Percentiles rank a stretch among this genome's conserved stretches.
Conservation (phyloP, 2,113 vertebrate genomes). For the Myrmecophaga tridactyla region DNA sequence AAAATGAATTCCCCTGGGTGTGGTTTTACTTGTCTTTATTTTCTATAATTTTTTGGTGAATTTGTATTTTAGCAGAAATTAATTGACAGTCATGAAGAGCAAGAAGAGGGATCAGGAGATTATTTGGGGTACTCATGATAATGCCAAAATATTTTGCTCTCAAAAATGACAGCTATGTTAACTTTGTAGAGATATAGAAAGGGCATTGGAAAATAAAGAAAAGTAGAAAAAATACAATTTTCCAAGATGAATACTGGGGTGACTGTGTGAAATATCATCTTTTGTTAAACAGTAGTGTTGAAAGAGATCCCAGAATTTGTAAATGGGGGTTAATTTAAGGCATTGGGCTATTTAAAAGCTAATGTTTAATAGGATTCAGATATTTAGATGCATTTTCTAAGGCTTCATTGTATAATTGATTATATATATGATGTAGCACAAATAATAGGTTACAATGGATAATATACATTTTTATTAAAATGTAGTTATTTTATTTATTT, state of each 20-base stretch:
- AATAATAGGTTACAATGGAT: not conserved
- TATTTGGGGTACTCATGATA: not conserved
- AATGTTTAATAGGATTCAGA: not conserved
- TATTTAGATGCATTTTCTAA: slow-evolving; percentile 7
- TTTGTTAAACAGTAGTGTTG: not conserved
- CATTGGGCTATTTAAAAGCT: not conserved
- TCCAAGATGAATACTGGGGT: not conserved
- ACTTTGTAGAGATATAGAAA: not conserved
- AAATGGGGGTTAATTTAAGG: not conserved
- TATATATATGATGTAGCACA: not conserved
- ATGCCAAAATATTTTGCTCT: slow-evolving; percentile 1
- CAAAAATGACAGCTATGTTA: not conserved
- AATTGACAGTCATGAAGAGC: not conserved
- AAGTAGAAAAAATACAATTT: not conserved
- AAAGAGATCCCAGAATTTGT: not conserved
- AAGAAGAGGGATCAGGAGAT: not conserved
- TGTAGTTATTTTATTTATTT: not conserved
- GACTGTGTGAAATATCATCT: not conserved
- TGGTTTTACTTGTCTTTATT: not conserved
- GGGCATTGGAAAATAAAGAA: not conserved
- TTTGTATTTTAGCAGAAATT: not conserved
- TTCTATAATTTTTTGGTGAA: not conserved
- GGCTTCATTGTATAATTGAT: not conserved
- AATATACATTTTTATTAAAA: not conserved
- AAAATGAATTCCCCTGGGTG: not conserved